Base-by-base conservation (phyloP, 2,797 vertebrate species). In the Chiroxiphia lanceolata region DNA sequence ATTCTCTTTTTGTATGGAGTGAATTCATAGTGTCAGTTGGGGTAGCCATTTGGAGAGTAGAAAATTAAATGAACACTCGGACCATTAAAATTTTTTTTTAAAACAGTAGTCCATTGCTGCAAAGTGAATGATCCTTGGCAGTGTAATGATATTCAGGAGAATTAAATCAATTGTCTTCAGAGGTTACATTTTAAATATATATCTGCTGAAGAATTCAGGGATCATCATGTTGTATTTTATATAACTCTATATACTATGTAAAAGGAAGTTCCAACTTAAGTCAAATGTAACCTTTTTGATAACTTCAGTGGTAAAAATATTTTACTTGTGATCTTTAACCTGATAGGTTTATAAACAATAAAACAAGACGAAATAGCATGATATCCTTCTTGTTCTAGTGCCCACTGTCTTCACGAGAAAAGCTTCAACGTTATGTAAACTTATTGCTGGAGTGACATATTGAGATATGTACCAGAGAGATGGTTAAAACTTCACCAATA, bases 61-160 rank as follows among this genome's bases (percentile, higher is more conserved):
- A 87, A 72, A 72, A 56, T 33, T 33, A 54, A 79, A 31, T 61
- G 38, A 54, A 6, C 8, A 40, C n/a, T 75, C 20, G 50, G 33
- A 26, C 2, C 22, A 64, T 13, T 26, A 36, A 42, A 51, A 7
- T 0, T 0, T 21, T 22, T 40, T 27, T 34, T 42, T 6, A 20
- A 6, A 44, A 26, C 45, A 31, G 15, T 68, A 15, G 3, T 6
- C 17, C 16, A 10, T 23, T 80, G 8, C 9, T 44, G 12, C n/a
- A 53, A 92, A 77, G 5, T 36, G 5, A 42, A 50, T 36, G 5
- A 53, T 85, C 57, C 22, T 60, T 15, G 31, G 13, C 26, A 54
- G 5, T 36, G 3, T 65, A 57, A 40, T 53, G 12, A 15, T 33
- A 67, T 54, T 86, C 19, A 51, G n/a, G 21, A 63, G 10, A 63